These are phyloP conservation scores for Amphipyra tragopoginis DNA, from an alignment of 2,888 invertebrate species.

Conservation along the genomic window DNA sequence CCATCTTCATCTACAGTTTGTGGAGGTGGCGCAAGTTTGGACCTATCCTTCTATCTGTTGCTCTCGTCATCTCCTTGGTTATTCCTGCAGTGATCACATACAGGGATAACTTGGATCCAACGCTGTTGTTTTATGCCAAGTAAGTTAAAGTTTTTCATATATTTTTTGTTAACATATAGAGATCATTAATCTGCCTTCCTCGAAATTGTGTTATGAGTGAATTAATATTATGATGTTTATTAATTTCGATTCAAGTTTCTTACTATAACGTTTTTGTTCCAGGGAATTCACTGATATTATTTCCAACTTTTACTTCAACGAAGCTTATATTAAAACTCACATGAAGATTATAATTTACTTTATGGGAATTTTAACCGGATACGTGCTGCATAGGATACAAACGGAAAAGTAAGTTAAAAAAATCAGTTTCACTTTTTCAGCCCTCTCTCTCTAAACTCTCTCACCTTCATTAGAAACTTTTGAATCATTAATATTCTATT, in stretches of 20 bases:
- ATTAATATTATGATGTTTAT: too few species aligned
- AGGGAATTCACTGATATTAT: slow-evolving; percentile 92
- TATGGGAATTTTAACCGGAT: slow-evolving; percentile 92
- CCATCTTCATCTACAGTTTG: slow-evolving; percentile 91
- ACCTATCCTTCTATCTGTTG: slow-evolving; percentile 83
- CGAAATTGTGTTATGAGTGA: too few species aligned
- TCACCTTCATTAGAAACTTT: too few species aligned
- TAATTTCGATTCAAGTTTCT: neutral
- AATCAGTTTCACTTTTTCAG: too few species aligned
- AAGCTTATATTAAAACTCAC: slow-evolving; percentile 93
- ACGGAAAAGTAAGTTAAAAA: slow-evolving; percentile 88
- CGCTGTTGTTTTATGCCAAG: slow-evolving; percentile 92
- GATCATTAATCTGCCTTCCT: too few species aligned
- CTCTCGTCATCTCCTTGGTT: slow-evolving; percentile 84
- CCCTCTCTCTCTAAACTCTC: too few species aligned
- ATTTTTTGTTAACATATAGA: too few species aligned
- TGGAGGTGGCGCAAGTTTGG: slow-evolving; percentile 91
- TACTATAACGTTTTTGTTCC: slow-evolving; percentile 62
- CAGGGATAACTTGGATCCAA: slow-evolving; percentile 91
- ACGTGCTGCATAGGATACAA: slow-evolving; percentile 91
- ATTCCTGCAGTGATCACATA: slow-evolving; percentile 91
- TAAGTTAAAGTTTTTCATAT: slow-evolving; percentile 78
- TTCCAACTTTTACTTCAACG: slow-evolving; percentile 91
- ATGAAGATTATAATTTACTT: slow-evolving; percentile 93
- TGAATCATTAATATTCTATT: too few species aligned